Evolutionary conservation across 2,113 vertebrate species (phyloP).

Genomic region (Arothron firmamentum): DNA sequence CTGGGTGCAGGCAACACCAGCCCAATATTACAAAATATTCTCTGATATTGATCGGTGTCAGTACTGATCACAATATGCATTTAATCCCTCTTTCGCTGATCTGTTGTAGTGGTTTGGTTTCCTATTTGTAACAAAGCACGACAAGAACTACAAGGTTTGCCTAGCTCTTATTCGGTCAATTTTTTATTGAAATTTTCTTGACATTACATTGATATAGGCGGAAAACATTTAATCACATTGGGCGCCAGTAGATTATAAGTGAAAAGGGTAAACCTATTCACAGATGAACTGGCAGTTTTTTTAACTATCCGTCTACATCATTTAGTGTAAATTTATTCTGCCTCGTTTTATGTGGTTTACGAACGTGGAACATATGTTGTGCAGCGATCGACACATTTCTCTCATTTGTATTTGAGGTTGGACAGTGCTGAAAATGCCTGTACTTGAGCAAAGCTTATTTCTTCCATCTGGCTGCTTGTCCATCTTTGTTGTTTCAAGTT

Average conservation of each 20-base stretch:
- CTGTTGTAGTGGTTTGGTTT: neutral
- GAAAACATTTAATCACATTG: no score
- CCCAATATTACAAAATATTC: slow-evolving; percentile 60
- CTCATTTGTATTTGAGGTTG: neutral
- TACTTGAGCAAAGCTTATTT: slow-evolving; percentile 23
- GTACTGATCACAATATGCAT: slow-evolving; percentile 30
- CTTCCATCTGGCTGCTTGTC: slow-evolving; percentile 41
- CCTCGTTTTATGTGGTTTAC: no score
- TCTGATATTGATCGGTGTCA: slow-evolving; percentile 57
- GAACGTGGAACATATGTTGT: neutral
- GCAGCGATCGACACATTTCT: neutral
- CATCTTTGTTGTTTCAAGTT: slow-evolving; percentile 48
- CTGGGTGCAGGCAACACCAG: slow-evolving; percentile 48
- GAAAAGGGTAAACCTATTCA: no score
- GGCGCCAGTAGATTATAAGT: no score
- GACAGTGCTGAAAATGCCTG: slow-evolving; percentile 7
- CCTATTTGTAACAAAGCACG: slow-evolving; percentile 6
- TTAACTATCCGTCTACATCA: no score
- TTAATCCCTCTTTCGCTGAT: slow-evolving; percentile 19
- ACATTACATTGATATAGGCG: no score
- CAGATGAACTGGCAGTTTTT: no score
- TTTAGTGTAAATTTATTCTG: no score
- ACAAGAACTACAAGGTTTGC: slow-evolving; percentile 16
- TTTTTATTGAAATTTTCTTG: no score
- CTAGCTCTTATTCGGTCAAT: no score